Evolutionary conservation across 1,140 invertebrate species (phyloP).

Genomic region (Lethrus apterus): DNA sequence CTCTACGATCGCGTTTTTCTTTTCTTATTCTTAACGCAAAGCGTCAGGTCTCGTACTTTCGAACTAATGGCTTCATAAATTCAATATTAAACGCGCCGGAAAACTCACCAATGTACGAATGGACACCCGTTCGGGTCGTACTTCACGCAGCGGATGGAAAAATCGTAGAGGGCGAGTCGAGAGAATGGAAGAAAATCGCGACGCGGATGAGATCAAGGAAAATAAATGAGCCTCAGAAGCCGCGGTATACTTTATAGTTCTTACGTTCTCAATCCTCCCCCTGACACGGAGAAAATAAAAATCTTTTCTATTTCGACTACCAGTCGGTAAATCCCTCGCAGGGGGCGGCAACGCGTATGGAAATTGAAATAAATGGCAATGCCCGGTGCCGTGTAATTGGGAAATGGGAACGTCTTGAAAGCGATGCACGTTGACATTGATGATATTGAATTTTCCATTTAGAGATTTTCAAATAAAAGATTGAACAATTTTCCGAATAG

Average conservation of each 20-base stretch:
- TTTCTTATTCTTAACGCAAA: too few species aligned
- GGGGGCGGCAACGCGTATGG: slow-evolving; percentile 21
- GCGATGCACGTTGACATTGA: too few species aligned
- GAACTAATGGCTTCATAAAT: slow-evolving; percentile 32
- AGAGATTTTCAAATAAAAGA: too few species aligned
- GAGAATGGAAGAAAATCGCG: too few species aligned
- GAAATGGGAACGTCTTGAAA: too few species aligned
- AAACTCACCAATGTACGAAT: slow-evolving; percentile 28
- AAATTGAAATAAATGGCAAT: slow-evolving; percentile 31
- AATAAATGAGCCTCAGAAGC: slow-evolving; percentile 28
- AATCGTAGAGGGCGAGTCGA: too few species aligned
- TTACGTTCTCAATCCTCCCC: slow-evolving; percentile 15
- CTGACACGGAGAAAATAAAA: slow-evolving; percentile 25
- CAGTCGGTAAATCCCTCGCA: slow-evolving; percentile 23
- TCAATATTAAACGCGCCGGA: slow-evolving; percentile 32
- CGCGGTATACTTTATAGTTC: slow-evolving; percentile 22
- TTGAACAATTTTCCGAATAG: too few species aligned
- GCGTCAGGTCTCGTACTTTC: too few species aligned
- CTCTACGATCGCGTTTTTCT: too few species aligned
- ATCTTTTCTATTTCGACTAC: slow-evolving; percentile 26
- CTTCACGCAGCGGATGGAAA: slow-evolving; percentile 26
- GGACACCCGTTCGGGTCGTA: slow-evolving; percentile 25
- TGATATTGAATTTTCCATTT: too few species aligned
- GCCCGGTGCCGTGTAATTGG: slow-evolving; percentile 13
- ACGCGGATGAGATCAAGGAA: slow-evolving; percentile 23